Percentiles rank a stretch among this genome's conserved stretches.
Evolutionary conservation across 2,113 vertebrate species (phyloP).

Genomic region (Leucosticte australis): DNA sequence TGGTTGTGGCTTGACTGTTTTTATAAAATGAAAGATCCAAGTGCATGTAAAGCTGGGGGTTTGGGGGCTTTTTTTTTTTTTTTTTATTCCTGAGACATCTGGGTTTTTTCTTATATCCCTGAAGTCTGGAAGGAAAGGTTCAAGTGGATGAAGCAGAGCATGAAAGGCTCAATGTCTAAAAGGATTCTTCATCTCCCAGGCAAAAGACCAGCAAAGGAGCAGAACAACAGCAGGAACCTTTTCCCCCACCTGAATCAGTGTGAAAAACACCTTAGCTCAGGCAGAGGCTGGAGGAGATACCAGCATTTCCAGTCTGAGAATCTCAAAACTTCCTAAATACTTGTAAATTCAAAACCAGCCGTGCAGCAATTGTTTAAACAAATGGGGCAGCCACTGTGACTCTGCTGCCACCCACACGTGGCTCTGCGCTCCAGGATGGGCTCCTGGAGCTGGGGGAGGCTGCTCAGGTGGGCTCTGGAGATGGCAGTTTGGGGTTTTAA

Average conservation of each 20-base stretch:
- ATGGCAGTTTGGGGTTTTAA: not conserved
- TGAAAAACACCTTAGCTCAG: not conserved
- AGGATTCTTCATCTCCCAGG: constrained; percentile 36
- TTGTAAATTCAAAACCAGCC: constrained; percentile 35
- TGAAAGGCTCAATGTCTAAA: constrained; percentile 39
- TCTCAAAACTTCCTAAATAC: constrained; percentile 35
- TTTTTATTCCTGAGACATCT: constrained; percentile 65
- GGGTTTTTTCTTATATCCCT: constrained; percentile 42
- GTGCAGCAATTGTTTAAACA: constrained; percentile 18
- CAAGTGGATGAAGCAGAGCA: constrained; percentile 37
- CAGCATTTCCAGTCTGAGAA: constrained; percentile 8
- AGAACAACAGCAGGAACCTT: not conserved
- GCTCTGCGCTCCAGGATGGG: not conserved
- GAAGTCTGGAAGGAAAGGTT: constrained; percentile 60
- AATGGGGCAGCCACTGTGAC: not conserved
- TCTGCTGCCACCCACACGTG: not conserved
- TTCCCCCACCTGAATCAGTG: not conserved
- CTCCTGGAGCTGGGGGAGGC: not conserved
- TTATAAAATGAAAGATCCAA: constrained; percentile 81
- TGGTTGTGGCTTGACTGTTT: constrained; percentile 77
- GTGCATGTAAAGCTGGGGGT: constrained; percentile 73
- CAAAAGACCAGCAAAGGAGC: not conserved
- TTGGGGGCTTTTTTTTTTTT: not conserved
- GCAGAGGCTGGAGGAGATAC: not conserved
- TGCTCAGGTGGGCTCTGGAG: not conserved